phyloP scores from a whole-genome alignment of 2,797 vertebrate species.

The Okamejei kenojei region DNA sequence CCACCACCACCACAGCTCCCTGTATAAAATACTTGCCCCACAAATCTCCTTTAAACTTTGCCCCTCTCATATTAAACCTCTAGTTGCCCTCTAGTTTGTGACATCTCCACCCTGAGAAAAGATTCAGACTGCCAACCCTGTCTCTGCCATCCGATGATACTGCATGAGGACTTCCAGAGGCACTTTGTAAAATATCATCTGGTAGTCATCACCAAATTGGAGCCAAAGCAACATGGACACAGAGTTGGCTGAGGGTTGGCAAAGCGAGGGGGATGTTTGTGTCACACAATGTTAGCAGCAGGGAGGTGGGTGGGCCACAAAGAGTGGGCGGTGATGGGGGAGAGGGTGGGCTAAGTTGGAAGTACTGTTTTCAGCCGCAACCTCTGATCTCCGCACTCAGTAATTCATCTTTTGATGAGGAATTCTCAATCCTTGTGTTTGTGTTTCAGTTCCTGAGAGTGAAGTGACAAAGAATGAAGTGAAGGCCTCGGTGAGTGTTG shows the following conservation, averaged over 20 bases:
- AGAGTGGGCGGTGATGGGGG: neutral
- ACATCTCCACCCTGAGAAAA: too few relatives aligned
- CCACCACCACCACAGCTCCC: too few relatives aligned
- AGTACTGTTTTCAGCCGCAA: neutral
- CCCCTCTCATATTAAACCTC: too few relatives aligned
- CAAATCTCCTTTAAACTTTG: too few relatives aligned
- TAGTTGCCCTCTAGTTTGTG: too few relatives aligned
- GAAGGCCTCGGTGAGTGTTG: slow-evolving; percentile 11
- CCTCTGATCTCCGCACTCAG: neutral
- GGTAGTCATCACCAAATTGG: neutral
- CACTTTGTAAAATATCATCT: neutral
- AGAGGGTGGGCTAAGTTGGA: neutral
- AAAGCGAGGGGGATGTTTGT: neutral
- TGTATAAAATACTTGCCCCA: too few relatives aligned
- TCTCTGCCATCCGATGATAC: neutral
- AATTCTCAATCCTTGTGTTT: neutral
- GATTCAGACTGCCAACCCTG: too few relatives aligned
- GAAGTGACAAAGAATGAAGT: neutral
- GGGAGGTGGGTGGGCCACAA: neutral
- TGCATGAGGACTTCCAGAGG: neutral
- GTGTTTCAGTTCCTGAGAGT: slow-evolving; percentile 16
- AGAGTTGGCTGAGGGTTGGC: neutral
- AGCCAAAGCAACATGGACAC: neutral
- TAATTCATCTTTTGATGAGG: neutral
- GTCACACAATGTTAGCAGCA: too few relatives aligned